Percentiles rank a stretch among this genome's conserved stretches.
Evolutionary conservation across 1,140 invertebrate species (phyloP).

Genomic region (Thrips palmi): DNA sequence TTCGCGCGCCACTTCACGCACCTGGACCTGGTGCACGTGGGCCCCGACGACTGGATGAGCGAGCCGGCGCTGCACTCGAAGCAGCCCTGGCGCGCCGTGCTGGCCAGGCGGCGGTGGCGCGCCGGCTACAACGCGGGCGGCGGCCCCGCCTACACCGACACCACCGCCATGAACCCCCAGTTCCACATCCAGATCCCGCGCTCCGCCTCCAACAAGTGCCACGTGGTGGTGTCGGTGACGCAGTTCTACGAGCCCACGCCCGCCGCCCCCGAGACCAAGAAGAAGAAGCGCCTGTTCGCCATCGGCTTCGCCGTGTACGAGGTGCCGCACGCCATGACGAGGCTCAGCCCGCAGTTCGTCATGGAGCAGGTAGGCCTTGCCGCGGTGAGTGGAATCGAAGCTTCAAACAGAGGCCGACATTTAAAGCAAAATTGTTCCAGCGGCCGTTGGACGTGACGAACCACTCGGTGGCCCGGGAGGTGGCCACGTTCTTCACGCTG

Average conservation of each 20-base stretch:
- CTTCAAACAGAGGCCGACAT: slow-evolving; percentile 7
- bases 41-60: slow-evolving; percentile 53
- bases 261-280: slow-evolving; percentile 21
- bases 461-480: slow-evolving; percentile 45
- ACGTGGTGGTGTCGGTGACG: slow-evolving; percentile 54
- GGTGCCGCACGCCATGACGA: slow-evolving; percentile 37
- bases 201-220: slow-evolving; percentile 38
- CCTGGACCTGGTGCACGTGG: slow-evolving; percentile 57
- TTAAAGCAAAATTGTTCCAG: slow-evolving; percentile 21
- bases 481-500: slow-evolving; percentile 53
- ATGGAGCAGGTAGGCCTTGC: slow-evolving; percentile 30
- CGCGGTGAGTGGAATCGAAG: neutral
- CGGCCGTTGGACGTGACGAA: slow-evolving; percentile 48
- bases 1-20: slow-evolving; percentile 48
- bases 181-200: slow-evolving; percentile 49
- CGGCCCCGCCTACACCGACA: slow-evolving; percentile 37
- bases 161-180: slow-evolving; percentile 49
- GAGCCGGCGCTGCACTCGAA: slow-evolving; percentile 43
- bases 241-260: slow-evolving; percentile 40
- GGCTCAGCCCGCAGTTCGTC: slow-evolving; percentile 39
- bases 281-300: slow-evolving; percentile 29
- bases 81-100: slow-evolving; percentile 49
- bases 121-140: slow-evolving; percentile 50
- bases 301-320: slow-evolving; percentile 54
- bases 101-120: slow-evolving; percentile 45